phyloP scores from a whole-genome alignment of 1,140 invertebrate genomes.

The Nephila pilipes region DNA sequence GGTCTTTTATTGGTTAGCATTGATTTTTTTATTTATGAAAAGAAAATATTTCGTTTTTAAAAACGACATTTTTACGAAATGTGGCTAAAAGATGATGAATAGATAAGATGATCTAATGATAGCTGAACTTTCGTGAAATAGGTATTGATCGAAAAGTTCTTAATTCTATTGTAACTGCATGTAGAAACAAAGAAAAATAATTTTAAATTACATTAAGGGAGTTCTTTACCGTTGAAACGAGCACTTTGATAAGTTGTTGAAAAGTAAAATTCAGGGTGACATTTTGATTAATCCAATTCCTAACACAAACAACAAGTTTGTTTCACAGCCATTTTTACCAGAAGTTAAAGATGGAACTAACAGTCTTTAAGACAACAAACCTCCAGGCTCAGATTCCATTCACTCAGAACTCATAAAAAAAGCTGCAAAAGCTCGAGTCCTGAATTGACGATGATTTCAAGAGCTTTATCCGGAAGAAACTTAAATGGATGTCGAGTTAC shows the following conservation, averaged over 20 bases:
- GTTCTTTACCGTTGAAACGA: constrained; percentile 28
- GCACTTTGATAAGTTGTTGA: constrained; percentile 20
- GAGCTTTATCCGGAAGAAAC: no score
- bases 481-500: no score
- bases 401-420: constrained; percentile 18
- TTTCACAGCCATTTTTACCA: constrained; percentile 40
- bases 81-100: constrained; percentile 12
- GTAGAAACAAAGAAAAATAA: constrained; percentile 19
- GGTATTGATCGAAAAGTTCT: not conserved
- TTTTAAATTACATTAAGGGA: constrained; percentile 37
- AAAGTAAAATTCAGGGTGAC: not conserved
- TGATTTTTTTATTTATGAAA: no score
- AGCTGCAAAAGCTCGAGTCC: no score
- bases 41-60: no score
- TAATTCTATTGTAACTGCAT: constrained; percentile 3
- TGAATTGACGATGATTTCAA: no score
- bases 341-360: constrained; percentile 27
- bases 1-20: no score
- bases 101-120: constrained; percentile 9
- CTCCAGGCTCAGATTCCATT: not conserved
- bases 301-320: not conserved
- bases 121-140: constrained; percentile 19
- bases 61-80: constrained; percentile 15
- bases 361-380: constrained; percentile 9
- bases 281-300: not conserved